Base-by-base conservation (phyloP, 2,888 invertebrate species). In the Itoplectis maculator region DNA sequence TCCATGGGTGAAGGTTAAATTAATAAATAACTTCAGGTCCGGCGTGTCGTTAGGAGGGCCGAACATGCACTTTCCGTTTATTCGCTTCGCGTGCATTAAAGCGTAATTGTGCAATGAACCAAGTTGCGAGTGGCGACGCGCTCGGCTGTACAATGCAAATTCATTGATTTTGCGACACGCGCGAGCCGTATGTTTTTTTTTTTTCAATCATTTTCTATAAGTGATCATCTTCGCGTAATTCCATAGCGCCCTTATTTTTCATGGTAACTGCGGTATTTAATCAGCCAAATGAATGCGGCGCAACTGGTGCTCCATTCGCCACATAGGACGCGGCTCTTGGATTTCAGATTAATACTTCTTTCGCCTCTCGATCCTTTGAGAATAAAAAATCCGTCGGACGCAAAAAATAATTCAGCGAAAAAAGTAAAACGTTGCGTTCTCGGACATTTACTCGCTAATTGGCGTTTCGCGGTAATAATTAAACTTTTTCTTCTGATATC, bases 51-150 rank as follows among this genome's bases (percentile, higher is more conserved):
- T 47, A n/a, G 5, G n/a, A n/a, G 5, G n/a, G 47, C 47, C n/a
- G 47, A 47, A 5, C 5, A 13, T n/a, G 47, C 5, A 13, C 29
- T 20, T 13, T 23, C 18, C 20, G 2, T 29, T 15, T 47, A 49
- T 40, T 18, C 11, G 3, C 18, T 6, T 47, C n/a, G n/a, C n/a
- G 18, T 15, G 47, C 47, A 61, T 51, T 5, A 51, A 51, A 7
- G 54, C n/a, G 20, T 63, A 49, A 63, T 49, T 51, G 73, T 18
- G 20, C 23, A 15, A 47, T 61, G 15, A 49, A 23, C 47, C 54
- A 47, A 45, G 61, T 45, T 45, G 29, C 29, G 37, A 51, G 11
- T 37, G 29, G n/a, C n/a, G 9, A 40, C 37, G 35, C n/a, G 15
- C n/a, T 20, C 35, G 37, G 35, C 20, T 6, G 20, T 20, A 42